A percentile compares a stretch with the other conserved stretches of the same genome.
Evolutionary conservation across 2,113 vertebrate species (phyloP).

Genomic region (Rana temporaria): DNA sequence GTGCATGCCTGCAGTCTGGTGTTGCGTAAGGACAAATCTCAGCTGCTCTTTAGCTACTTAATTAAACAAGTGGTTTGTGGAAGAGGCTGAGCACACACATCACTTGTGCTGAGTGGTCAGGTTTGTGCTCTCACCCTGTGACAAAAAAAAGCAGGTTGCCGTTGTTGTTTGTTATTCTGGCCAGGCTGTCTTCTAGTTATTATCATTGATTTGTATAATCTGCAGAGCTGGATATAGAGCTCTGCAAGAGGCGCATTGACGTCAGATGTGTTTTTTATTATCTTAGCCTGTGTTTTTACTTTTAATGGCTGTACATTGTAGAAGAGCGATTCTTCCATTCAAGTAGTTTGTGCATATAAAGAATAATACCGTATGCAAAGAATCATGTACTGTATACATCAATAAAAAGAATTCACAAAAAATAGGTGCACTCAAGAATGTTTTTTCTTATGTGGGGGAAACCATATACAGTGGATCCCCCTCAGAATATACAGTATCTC

Average conservation of each 20-base stretch:
- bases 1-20: not conserved
- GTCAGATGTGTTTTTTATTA: conserved; percentile 30
- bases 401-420: too few species aligned
- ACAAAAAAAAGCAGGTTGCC: conserved; percentile 6
- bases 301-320: not conserved
- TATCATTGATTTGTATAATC: conserved; percentile 31
- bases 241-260: conserved; percentile 12
- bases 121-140: not conserved
- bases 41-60: conserved; percentile 19
- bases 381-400: too few species aligned
- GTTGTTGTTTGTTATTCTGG: conserved; percentile 16
- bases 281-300: not conserved
- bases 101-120: conserved; percentile 37
- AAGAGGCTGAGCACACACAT: conserved; percentile 37
- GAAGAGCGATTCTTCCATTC: not conserved
- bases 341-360: not conserved
- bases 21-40: conserved; percentile 13
- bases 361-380: too few species aligned
- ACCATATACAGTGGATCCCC: too few species aligned
- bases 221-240: conserved; percentile 29
- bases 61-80: conserved; percentile 27
- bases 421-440: too few species aligned
- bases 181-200: not conserved
- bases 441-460: too few species aligned
- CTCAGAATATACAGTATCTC: too few species aligned